Evolutionary conservation across 2,113 vertebrate species (phyloP).

Genomic region (Oreochromis spilurus): DNA sequence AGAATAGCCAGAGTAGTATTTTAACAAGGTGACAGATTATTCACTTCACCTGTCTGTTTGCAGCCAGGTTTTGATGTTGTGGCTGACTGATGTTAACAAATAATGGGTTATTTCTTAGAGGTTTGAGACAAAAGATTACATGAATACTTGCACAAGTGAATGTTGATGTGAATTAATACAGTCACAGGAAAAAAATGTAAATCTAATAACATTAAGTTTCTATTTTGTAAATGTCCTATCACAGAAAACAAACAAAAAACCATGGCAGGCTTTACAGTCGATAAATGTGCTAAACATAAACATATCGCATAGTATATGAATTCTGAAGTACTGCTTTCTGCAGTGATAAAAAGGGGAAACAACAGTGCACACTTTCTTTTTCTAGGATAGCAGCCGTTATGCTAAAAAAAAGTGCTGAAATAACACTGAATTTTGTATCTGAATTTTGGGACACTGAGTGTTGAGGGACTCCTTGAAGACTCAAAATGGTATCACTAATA

Average conservation of each 20-base stretch:
- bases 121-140: neutral
- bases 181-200: neutral
- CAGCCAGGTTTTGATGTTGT: neutral
- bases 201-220: neutral
- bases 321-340: neutral
- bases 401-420: neutral
- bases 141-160: neutral
- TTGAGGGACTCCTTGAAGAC: neutral
- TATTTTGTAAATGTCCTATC: neutral
- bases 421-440: neutral
- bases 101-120: neutral
- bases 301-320: neutral
- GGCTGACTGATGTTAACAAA: neutral
- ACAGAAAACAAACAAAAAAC: neutral
- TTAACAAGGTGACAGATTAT: neutral
- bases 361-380: neutral
- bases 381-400: neutral
- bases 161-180: neutral
- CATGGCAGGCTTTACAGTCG: neutral
- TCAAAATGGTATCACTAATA: neutral
- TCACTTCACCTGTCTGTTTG: neutral
- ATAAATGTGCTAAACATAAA: neutral
- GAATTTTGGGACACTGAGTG: neutral
- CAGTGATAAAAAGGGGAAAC: neutral
- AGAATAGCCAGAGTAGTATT: neutral